Evolutionary conservation across 1,140 invertebrate species (phyloP), one percentile per base, ranked within the genome.

Genomic region (Matsumurasca onukii): DNA sequence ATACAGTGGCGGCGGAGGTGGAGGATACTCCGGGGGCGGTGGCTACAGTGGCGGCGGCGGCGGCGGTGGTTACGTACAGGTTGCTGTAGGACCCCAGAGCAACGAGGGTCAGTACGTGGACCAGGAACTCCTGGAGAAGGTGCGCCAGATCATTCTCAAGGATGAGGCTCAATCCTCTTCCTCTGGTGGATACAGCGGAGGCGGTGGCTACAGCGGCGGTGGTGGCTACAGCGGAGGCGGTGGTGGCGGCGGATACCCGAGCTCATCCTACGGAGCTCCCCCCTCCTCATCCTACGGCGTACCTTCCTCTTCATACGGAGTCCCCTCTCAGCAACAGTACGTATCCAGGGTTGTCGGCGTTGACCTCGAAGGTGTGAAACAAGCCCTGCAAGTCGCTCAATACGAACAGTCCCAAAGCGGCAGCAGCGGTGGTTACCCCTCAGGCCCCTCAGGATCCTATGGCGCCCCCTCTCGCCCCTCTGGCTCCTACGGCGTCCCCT

Each of bases 101-200:
- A 88, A 83, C 70, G 91, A 93, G 76, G 91, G 91, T 57, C 88
- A 89, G 73, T 86, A 88, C 78, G 89, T 93, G 55, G 91, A 93
- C 79, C 84, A 85, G 48, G 85, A 87, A 69, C 84, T 93, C 65
- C 82, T 93, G 63, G 89, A 92, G 76, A 31, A 67, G 30, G 88
- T 93, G 73, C 87, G 89, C 73, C 86, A 91, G 78, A 91, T 93
- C 76, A 83, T 93, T 59, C 81, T 92, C 69, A 90, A 89, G 76
- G 90, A 92, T 77, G 91, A 93, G 79, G 84, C 86, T 69, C 78
- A 84, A 69, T 80, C 85, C 1, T 79, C 80, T 29, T 82, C 82
- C 29, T 75, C 76, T 13, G 64, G 48, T 20, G 78, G 79, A 13
- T 80, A 81, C 31, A 78, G 80, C 55, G 78, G 78, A 17, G 78